Evolutionary conservation across 2,888 invertebrate species (phyloP).

Genomic region (Ophraella communa): DNA sequence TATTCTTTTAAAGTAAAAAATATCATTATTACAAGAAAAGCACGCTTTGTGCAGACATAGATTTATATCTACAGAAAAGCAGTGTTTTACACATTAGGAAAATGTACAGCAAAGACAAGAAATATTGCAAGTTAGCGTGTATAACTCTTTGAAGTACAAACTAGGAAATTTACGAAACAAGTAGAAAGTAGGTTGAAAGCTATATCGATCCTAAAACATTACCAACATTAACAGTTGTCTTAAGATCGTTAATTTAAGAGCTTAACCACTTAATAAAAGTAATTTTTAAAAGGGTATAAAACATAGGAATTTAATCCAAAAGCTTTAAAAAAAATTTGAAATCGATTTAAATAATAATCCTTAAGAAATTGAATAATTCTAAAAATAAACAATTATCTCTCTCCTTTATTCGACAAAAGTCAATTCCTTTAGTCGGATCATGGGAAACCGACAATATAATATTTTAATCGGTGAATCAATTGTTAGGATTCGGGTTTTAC

Average conservation of each 20-base stretch:
- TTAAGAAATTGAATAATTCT: too few species aligned
- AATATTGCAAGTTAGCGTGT: conserved; percentile 18
- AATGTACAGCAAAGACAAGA: conserved; percentile 17
- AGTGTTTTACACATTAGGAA: conserved; percentile 15
- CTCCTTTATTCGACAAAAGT: neutral
- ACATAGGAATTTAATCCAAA: too few species aligned
- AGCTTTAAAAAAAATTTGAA: too few species aligned
- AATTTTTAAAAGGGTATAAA: too few species aligned
- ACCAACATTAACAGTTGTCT: neutral
- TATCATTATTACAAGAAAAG: neutral
- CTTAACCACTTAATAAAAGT: too few species aligned
- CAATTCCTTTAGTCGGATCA: neutral
- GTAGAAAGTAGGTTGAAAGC: conserved; percentile 4
- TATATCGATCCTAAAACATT: neutral
- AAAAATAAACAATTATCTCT: neutral
- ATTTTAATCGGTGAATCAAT: neutral
- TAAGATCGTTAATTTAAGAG: too few species aligned
- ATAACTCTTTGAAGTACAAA: conserved; percentile 6
- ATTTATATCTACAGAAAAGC: conserved; percentile 3
- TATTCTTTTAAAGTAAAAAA: too few species aligned
- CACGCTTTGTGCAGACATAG: conserved; percentile 6
- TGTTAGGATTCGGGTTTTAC: neutral
- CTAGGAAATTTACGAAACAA: neutral
- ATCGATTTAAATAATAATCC: too few species aligned
- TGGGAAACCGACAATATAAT: neutral